Base-by-base conservation (phyloP, 2,797 vertebrate genomes). In the Carapus acus region DNA sequence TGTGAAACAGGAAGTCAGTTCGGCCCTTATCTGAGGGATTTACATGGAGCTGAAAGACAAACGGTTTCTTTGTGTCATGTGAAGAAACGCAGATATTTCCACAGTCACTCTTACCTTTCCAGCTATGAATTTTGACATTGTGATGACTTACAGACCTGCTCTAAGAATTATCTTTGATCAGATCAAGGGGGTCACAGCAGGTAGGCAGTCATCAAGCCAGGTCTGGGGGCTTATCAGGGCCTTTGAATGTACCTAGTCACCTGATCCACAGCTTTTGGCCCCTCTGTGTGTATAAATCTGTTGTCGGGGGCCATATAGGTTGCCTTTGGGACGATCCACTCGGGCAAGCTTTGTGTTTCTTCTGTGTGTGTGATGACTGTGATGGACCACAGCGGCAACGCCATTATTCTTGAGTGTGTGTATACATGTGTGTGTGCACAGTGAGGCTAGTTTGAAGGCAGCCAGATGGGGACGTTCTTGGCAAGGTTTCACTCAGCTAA, bases 401-500 rank as follows among this genome's bases (percentile, higher is more conserved):
- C 65, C 55, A 64, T 73, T 68, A 67, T 70, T 67, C 42, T 50
- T 43, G 18, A 42, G 33, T 62, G 59, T 60, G 55, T 24, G 43
- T 49, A 39, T 47, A 36, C 47, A 50, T 22, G 50, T 54, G 38
- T 23, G 37, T 53, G 43, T 54, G 51, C 52, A 62, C 62, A 29
- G 31, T 70, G 67, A 62, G 54, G 67, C 57, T 68, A 63, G 75
- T 73, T 74, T 77, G 73, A 81, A 67, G 65, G 71, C 36, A 21
- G 49, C 73, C 86, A 86, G 83, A 87, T 84, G 81, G 83, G 49
- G 54, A 74, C 81, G 71, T 71, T 73, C 65, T 44, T 76, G 74
- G 70, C 67, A 78, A 59, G 19, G 3, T 77, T 78, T 84, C 78
- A 65, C 45, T 78, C 73, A 61, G 57, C 68, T 44, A 73, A 73